Percentiles rank a stretch among this genome's conserved stretches.
phyloP scores from a whole-genome alignment of 2,888 invertebrate species.

The Zeuzera pyrina region DNA sequence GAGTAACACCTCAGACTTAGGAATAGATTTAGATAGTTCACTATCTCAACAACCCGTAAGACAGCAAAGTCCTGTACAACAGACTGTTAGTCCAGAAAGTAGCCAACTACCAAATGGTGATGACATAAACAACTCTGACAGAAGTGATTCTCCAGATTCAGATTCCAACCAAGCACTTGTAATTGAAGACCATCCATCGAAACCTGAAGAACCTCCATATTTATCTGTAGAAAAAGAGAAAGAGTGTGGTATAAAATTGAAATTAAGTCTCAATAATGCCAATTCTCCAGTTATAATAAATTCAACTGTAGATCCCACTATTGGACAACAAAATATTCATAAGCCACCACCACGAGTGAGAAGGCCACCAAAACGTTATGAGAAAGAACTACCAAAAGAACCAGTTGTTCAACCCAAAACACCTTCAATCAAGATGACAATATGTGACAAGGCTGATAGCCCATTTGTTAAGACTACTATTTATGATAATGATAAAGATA shows the following conservation, averaged over 20 bases:
- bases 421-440: constrained; percentile 64
- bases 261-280: constrained; percentile 62
- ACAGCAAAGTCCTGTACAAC: constrained; percentile 21
- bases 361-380: constrained; percentile 60
- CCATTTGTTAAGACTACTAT: constrained; percentile 64
- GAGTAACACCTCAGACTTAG: constrained; percentile 37
- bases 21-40: constrained; percentile 37
- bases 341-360: constrained; percentile 54
- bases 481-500: constrained; percentile 54
- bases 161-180: constrained; percentile 21
- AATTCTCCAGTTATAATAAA: constrained; percentile 66
- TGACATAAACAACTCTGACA: constrained; percentile 49
- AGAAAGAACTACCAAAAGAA: constrained; percentile 33
- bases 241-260: constrained; percentile 61
- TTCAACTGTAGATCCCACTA: constrained; percentile 62
- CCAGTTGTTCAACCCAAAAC: constrained; percentile 28
- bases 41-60: constrained; percentile 29
- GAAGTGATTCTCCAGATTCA: constrained; percentile 38
- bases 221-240: constrained; percentile 40
- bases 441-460: constrained; percentile 64
- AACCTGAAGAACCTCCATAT: constrained; percentile 26
- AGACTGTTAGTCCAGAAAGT: constrained; percentile 23
- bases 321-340: constrained; percentile 45
- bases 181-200: too few relatives aligned
- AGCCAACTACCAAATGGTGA: constrained; percentile 47